Evolutionary conservation across 2,888 invertebrate genomes (phyloP).

Genomic region (Stictocephala bisonia): DNA sequence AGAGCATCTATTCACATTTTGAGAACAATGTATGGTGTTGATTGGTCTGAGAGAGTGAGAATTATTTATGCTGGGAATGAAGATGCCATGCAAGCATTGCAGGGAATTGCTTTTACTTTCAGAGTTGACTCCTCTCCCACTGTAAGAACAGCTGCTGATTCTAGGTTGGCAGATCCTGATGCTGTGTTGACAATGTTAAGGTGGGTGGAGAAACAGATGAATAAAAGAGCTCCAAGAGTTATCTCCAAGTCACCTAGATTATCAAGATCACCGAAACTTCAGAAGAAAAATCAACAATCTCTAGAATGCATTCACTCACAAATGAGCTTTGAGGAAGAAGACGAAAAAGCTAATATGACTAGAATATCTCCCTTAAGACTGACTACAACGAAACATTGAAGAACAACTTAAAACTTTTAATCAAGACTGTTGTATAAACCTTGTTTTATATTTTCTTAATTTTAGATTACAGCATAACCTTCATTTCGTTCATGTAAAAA

Average conservation of each 20-base stretch:
- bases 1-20: conserved; percentile 65
- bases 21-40: conserved; percentile 64
- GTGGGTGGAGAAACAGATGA: conserved; percentile 64
- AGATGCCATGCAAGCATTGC: conserved; percentile 64
- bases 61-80: conserved; percentile 66
- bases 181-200: conserved; percentile 64
- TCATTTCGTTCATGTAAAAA: too few species aligned
- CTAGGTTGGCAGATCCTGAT: conserved; percentile 63
- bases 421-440: too few species aligned
- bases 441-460: conserved; percentile 31
- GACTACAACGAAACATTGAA: conserved; percentile 32
- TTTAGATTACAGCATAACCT: too few species aligned
- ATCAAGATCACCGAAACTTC: conserved; percentile 55
- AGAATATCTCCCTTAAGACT: conserved; percentile 33
- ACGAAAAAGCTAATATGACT: conserved; percentile 49
- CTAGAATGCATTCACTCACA: conserved; percentile 60
- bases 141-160: conserved; percentile 64
- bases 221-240: conserved; percentile 58
- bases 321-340: conserved; percentile 61
- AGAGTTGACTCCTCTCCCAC: conserved; percentile 63
- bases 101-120: conserved; percentile 65
- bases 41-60: conserved; percentile 65
- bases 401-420: background rate
- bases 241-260: conserved; percentile 55
- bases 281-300: conserved; percentile 51